Conservation (phyloP, 2,113 vertebrate species). For the Zosterops borbonicus region DNA sequence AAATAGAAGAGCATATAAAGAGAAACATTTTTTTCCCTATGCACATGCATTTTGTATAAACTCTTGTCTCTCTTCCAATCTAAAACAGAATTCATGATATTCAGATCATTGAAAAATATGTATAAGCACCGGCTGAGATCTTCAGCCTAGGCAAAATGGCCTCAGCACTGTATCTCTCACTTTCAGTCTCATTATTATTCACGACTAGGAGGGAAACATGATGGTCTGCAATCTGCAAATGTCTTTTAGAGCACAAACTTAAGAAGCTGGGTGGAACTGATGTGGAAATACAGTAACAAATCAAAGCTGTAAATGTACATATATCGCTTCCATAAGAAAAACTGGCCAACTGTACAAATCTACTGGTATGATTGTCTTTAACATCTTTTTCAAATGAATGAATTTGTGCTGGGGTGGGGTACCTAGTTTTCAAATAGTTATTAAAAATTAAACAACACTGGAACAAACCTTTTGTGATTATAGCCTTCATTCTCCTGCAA, state of each 20-base stretch:
- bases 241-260: conserved; percentile 60
- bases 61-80: conserved; percentile 23
- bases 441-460: conserved; percentile 82
- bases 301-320: neutral
- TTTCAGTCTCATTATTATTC: conserved; percentile 66
- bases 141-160: conserved; percentile 58
- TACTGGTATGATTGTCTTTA: conserved; percentile 74
- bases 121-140: conserved; percentile 48
- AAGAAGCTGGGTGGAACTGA: conserved; percentile 6
- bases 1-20: conserved; percentile 13
- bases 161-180: conserved; percentile 41
- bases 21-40: neutral
- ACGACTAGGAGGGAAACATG: conserved; percentile 50
- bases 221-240: conserved; percentile 70
- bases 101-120: conserved; percentile 56
- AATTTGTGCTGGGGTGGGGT: conserved; percentile 56
- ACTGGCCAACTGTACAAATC: conserved; percentile 28
- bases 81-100: conserved; percentile 62
- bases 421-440: conserved; percentile 76
- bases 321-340: neutral
- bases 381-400: conserved; percentile 67
- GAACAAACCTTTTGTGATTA: conserved; percentile 79
- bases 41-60: conserved; percentile 42
- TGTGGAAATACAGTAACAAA: conserved; percentile 43
- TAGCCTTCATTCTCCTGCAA: conserved; percentile 75